A percentile compares a stretch with the other conserved stretches of the same genome.
Conservation (phyloP, 2,888 invertebrate genomes). For the Ectemnius continuus region DNA sequence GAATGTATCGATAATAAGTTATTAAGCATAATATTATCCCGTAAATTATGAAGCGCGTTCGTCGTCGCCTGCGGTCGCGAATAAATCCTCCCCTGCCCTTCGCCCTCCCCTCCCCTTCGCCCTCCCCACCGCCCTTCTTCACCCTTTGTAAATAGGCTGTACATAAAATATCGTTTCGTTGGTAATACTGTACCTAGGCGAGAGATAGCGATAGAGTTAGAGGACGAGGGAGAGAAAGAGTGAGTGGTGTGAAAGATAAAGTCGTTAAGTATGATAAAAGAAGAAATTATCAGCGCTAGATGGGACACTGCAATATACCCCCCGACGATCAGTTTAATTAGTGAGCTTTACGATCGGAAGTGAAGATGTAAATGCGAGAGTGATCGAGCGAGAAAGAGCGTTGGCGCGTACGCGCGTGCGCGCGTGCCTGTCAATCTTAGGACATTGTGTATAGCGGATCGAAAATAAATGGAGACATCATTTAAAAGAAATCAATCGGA, state of each 20-base stretch:
- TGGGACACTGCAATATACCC: slow-evolving; percentile 77
- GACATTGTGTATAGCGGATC: slow-evolving; percentile 72
- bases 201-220: slow-evolving; percentile 1
- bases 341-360: slow-evolving; percentile 66
- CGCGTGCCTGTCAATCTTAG: slow-evolving; percentile 39
- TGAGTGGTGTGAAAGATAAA: slow-evolving; percentile 36
- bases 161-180: slow-evolving; percentile 4
- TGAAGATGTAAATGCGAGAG: slow-evolving; percentile 38
- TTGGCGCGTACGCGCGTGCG: slow-evolving; percentile 18
- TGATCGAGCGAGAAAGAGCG: slow-evolving; percentile 19
- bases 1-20: slow-evolving; percentile 69
- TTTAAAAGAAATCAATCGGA: slow-evolving; percentile 47
- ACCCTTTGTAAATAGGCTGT: background rate
- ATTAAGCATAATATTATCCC: slow-evolving; percentile 65
- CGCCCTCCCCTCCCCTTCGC: too few relatives aligned
- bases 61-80: background rate
- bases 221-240: too few relatives aligned
- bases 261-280: slow-evolving; percentile 61
- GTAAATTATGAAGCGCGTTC: slow-evolving; percentile 63
- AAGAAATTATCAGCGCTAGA: slow-evolving; percentile 61
- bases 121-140: too few relatives aligned
- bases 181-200: slow-evolving; percentile 49
- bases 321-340: slow-evolving; percentile 74
- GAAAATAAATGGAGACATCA: slow-evolving; percentile 74
- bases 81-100: too few relatives aligned